These are phyloP conservation scores for Mormyrus hasselquistii DNA, from an alignment of 2,797 vertebrate genomes.

Conservation along the genomic window DNA sequence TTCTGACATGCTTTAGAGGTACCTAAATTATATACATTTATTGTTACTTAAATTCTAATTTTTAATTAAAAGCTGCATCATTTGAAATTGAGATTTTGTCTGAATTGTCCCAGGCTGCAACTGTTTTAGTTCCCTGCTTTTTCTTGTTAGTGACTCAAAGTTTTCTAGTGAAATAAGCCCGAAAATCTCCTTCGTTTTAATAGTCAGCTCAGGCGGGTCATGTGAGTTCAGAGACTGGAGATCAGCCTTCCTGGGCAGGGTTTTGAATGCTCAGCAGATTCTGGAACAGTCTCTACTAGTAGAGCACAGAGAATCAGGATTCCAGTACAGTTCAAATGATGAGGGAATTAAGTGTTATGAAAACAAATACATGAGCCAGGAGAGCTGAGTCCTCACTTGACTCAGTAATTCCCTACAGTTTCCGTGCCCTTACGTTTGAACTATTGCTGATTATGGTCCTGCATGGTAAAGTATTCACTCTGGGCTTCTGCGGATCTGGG, in stretches of 20 bases:
- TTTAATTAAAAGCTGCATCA: not conserved
- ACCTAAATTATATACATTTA: not conserved
- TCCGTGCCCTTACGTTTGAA: not conserved
- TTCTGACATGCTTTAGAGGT: not conserved
- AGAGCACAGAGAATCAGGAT: slow-evolving; percentile 49
- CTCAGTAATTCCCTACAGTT: not conserved
- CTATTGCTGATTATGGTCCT: not conserved
- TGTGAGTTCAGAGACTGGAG: slow-evolving; percentile 64
- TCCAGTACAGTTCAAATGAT: slow-evolving; percentile 49
- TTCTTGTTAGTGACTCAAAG: not conserved
- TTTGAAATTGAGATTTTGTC: not conserved
- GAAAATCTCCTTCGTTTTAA: not conserved
- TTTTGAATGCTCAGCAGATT: slow-evolving; percentile 48
- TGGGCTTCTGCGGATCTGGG: not conserved
- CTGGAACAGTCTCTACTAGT: slow-evolving; percentile 55
- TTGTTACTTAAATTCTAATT: not conserved
- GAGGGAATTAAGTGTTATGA: slow-evolving; percentile 51
- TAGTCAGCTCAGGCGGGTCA: slow-evolving; percentile 54
- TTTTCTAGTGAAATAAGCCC: not conserved
- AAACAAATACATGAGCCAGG: slow-evolving; percentile 49
- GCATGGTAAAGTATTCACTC: not conserved
- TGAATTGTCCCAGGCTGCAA: not conserved
- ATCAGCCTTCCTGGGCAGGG: slow-evolving; percentile 55
- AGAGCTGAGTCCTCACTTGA: slow-evolving; percentile 48
- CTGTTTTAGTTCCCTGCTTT: not conserved